Base-by-base conservation (phyloP, 53 echinoderm and acorn worm species). In the Temnopleurus reevesii region DNA sequence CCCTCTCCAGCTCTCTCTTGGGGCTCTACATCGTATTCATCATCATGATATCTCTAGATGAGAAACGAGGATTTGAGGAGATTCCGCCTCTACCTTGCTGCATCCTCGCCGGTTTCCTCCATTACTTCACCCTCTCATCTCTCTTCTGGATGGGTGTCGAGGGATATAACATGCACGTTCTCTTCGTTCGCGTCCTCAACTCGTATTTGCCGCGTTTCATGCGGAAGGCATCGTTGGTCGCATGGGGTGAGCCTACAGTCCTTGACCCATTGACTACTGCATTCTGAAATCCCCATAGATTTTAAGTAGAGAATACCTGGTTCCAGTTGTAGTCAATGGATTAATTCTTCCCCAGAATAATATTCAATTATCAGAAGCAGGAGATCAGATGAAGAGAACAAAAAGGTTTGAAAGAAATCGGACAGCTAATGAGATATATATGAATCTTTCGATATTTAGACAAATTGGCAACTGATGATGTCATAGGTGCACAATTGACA, bases 61-160 rank as follows among this genome's bases (percentile, higher is more conserved):
- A 93, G 33, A 80, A 92, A 44, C 92, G 93, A 63, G 93, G 80
- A 13, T 23, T 76, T 41, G 64, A 33, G 21, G 91, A 92, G 60
- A 29, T 94, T 12, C 55, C 89, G 24, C 88, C 87, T 29, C 18
- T 92, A 5, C 87, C 86, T 31, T 94, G 96, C 84, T 79, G 90
- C 27, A 81, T 96, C 54, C 90, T 94, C 6, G 96, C 92, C 12
- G 96, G 90, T 5, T 71, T 92, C 55, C 89, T 95, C 45, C 96
- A 96, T 45, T 96, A 93, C 91, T 95, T 96, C 88, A 95, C 93
- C 10, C 53, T 96, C 47, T 53, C 96, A 8, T 94, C 96, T 5
- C 90, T 96, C 23, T 94, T 86, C 43, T 96, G 96, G 96, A 96
- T 96, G 96, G 89, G 80, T 29, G 95, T 96, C 23, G 95, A 96